These are phyloP conservation scores for Nyctibius grandis DNA, from an alignment of 2,797 vertebrate genomes.

Conservation along the genomic window DNA sequence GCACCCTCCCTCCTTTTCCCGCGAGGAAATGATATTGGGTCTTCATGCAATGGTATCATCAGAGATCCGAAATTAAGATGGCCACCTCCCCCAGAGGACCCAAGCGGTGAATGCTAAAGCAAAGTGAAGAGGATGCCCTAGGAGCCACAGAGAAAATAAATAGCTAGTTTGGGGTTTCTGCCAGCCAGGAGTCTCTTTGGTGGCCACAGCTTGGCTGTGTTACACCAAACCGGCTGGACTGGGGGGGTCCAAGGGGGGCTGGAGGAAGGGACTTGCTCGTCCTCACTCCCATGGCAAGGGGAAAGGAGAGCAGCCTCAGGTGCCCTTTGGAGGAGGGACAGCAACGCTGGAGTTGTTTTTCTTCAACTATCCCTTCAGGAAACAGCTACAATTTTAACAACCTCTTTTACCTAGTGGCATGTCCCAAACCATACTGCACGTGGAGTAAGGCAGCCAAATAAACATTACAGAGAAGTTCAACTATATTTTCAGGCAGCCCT, in stretches of 20 bases:
- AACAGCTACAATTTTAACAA: background rate
- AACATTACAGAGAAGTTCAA: background rate
- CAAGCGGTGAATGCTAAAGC: background rate
- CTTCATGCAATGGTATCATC: background rate
- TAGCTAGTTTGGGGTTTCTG: background rate
- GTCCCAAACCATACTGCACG: background rate
- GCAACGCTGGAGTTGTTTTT: background rate
- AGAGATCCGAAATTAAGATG: background rate
- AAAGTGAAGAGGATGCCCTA: too few relatives aligned
- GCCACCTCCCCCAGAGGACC: background rate
- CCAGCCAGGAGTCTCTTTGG: background rate
- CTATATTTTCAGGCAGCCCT: background rate
- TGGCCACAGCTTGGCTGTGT: background rate
- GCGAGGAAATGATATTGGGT: accelerated
- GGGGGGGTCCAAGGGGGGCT: accelerated
- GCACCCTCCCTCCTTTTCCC: background rate
- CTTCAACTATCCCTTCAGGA: background rate
- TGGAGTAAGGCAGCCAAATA: background rate
- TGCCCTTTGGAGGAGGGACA: background rate
- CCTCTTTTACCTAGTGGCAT: background rate
- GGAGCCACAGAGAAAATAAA: background rate
- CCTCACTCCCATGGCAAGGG: accelerated
- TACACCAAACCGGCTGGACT: accelerated
- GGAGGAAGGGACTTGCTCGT: background rate
- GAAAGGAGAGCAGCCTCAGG: background rate